A percentile compares a stretch with the other conserved stretches of the same genome.
These are phyloP conservation scores for Sepiola atlantica DNA, from an alignment of 2,888 invertebrate genomes.

Conservation along the genomic window DNA sequence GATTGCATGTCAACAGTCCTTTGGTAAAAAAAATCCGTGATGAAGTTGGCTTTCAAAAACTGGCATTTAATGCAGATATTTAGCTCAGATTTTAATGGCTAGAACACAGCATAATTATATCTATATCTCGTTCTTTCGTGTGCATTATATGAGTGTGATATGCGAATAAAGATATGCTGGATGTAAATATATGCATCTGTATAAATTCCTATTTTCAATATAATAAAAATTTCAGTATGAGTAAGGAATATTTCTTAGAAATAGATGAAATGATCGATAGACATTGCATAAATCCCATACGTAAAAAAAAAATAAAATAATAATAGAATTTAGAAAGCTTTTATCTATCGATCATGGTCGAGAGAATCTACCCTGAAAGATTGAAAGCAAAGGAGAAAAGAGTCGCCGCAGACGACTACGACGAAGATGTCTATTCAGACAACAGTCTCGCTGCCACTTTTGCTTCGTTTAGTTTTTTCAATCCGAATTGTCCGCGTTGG, in stretches of 20 bases:
- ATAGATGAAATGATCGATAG: neutral
- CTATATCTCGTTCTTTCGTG: neutral
- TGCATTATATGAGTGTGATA: neutral
- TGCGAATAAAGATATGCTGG: neutral
- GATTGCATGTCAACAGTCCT: neutral
- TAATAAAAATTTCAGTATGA: neutral
- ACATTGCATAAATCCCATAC: neutral
- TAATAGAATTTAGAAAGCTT: no score
- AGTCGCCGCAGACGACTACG: neutral
- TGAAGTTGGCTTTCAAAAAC: neutral
- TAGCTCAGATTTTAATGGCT: neutral
- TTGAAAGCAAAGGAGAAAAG: neutral
- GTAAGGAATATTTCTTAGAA: neutral
- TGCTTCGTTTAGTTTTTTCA: slow-evolving; percentile 65
- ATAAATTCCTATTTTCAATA: neutral
- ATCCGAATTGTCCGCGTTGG: slow-evolving; percentile 59
- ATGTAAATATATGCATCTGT: slow-evolving; percentile 4
- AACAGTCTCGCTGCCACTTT: slow-evolving; percentile 66
- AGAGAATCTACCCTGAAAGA: neutral
- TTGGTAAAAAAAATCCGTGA: neutral
- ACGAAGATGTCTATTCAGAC: slow-evolving; percentile 59
- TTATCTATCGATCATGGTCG: slow-evolving; percentile 2
- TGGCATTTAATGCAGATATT: neutral
- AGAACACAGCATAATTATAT: neutral
- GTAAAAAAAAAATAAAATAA: neutral